These are phyloP conservation scores for Rhodophaea formosa DNA, from an alignment of 2,888 invertebrate species.

Conservation along the genomic window DNA sequence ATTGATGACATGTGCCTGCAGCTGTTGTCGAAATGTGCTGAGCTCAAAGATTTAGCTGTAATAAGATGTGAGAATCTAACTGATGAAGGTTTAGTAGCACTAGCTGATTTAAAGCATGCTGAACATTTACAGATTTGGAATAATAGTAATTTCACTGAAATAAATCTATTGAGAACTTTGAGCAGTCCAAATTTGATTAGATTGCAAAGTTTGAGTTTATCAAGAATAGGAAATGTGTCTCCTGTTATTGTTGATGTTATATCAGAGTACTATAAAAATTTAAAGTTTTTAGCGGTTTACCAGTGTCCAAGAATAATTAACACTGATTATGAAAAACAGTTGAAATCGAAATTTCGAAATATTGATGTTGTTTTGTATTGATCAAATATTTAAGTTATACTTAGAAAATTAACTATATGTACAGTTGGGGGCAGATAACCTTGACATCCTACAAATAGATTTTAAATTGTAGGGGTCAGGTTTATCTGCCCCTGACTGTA, in stretches of 20 bases:
- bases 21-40: slow-evolving; percentile 55
- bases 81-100: slow-evolving; percentile 53
- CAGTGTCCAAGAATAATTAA: slow-evolving; percentile 66
- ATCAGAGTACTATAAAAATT: slow-evolving; percentile 63
- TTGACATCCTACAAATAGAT: too few species aligned
- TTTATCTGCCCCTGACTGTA: too few species aligned
- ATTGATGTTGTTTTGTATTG: slow-evolving; percentile 69
- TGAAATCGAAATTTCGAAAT: slow-evolving; percentile 68
- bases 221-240: slow-evolving; percentile 62
- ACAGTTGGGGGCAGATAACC: too few species aligned
- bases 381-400: slow-evolving; percentile 14
- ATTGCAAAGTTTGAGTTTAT: slow-evolving; percentile 64
- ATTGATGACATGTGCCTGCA: slow-evolving; percentile 59
- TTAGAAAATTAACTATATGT: not conserved
- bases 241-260: slow-evolving; percentile 65
- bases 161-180: slow-evolving; percentile 51
- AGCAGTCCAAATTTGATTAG: slow-evolving; percentile 49
- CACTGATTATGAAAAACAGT: slow-evolving; percentile 65
- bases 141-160: slow-evolving; percentile 62
- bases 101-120: slow-evolving; percentile 50
- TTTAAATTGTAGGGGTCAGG: too few species aligned
- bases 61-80: slow-evolving; percentile 67
- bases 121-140: slow-evolving; percentile 71
- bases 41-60: slow-evolving; percentile 63
- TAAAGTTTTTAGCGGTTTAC: slow-evolving; percentile 69